Evolutionary conservation across 2,888 invertebrate species (phyloP), one percentile per base, ranked within the genome.

Genomic region (Cosmopolites sordidus): DNA sequence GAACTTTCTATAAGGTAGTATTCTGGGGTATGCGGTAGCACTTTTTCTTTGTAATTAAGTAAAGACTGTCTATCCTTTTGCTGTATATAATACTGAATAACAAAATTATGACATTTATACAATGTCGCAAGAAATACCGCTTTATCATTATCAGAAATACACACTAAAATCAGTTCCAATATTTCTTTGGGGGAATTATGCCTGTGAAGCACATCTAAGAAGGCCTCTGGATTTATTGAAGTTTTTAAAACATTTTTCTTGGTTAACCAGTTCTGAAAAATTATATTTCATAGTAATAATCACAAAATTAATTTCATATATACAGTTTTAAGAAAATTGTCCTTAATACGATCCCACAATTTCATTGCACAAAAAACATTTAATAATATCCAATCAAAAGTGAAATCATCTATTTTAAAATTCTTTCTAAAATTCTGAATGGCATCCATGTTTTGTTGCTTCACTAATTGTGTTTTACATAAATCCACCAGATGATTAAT

Each of bases 1-100:
- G 83, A 82, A 64, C 83, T 86, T 63, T 89, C 88, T 33, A 87
- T 86, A 54, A 86, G 79, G 62, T 85, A 83, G 62, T 83, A 84
- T 64, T 87, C 86, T 62, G 88, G 86, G 0, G 84, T 82, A 58
- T 84, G 81, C 0, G 81, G 78, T 45, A 77, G 77, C 1, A 86
- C 70, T 2, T 79, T 76, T 63, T 79, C 79, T 67, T 82, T 83
- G 64, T 86, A 85, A 59, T 79, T 79, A 2, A 81, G 75, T 4
- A 87, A 72, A 0, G 82, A 78, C 0, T 73, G 64, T 33, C 84
- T 74, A 69, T 87, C 86, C 54, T 81, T 82, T 67, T 83, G 83
- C 37, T 78, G 76, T 0, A 79, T 78, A 29, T 77, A 69, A 1
- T 75, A 75, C 64, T 86, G 84, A 61, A 87, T 82, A 1, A 84